Percentiles rank a stretch among this genome's conserved stretches.
These are phyloP conservation scores for Hormaphis cornu DNA, from an alignment of 1,140 invertebrate genomes.

Conservation along the genomic window DNA sequence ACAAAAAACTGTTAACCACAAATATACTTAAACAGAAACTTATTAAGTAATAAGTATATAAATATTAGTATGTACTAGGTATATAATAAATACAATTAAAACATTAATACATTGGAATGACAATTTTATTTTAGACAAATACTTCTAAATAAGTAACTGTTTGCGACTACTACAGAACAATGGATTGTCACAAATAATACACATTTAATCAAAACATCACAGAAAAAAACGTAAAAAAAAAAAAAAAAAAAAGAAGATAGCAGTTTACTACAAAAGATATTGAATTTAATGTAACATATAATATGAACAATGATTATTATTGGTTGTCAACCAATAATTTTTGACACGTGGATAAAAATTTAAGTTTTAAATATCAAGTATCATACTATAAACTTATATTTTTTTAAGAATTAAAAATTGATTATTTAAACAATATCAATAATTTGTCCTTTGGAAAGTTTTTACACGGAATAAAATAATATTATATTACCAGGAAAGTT, in stretches of 20 bases:
- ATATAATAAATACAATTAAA: constrained; percentile 8
- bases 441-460: too few relatives aligned
- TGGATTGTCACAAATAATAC: not conserved
- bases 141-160: not conserved
- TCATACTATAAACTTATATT: not conserved
- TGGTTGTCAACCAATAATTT: too few relatives aligned
- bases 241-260: not conserved
- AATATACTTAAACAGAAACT: not conserved
- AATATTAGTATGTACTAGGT: too few relatives aligned
- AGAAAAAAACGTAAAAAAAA: not conserved
- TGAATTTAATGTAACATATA: not conserved
- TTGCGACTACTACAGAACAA: not conserved
- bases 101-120: constrained; percentile 20
- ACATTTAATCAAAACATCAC: not conserved
- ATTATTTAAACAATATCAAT: not conserved
- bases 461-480: not conserved
- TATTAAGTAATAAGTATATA: not conserved
- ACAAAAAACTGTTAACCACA: not conserved
- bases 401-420: too few relatives aligned
- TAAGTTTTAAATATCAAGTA: too few relatives aligned
- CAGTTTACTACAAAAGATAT: not conserved
- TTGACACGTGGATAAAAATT: too few relatives aligned
- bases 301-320: not conserved
- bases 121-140: not conserved
- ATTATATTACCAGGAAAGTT: constrained; percentile 17